These are phyloP conservation scores for Cordylochernes scorpioides DNA, from an alignment of 2,888 invertebrate genomes.

Conservation along the genomic window DNA sequence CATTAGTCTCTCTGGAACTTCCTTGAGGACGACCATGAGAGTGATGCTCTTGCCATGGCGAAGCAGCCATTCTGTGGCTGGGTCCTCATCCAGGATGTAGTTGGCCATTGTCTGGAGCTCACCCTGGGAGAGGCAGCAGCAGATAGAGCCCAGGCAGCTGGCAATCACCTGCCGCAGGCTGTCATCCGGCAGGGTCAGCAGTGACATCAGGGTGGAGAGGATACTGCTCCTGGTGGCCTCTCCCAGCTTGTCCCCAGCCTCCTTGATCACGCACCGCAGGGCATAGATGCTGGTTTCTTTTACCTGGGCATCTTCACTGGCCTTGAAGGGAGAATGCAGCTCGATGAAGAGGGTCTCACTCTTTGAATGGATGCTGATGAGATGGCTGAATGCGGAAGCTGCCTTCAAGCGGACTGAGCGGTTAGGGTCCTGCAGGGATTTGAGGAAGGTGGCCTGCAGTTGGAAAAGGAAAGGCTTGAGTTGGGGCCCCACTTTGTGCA, in stretches of 20 bases:
- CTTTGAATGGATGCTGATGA: constrained; percentile 69
- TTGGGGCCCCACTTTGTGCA: constrained; percentile 71
- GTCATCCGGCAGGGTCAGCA: constrained; percentile 38
- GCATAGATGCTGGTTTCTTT: constrained; percentile 87
- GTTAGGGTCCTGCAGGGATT: constrained; percentile 69
- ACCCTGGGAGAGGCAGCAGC: constrained; percentile 39
- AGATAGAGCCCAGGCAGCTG: constrained; percentile 64
- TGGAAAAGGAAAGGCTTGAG: constrained; percentile 94
- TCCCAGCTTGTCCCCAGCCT: constrained; percentile 13
- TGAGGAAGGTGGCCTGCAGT: constrained; percentile 88
- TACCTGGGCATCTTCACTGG: constrained; percentile 55
- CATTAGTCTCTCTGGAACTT: constrained; percentile 41
- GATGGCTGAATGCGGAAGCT: constrained; percentile 54
- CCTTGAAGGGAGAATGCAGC: constrained; percentile 56
- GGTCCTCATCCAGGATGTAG: constrained; percentile 28
- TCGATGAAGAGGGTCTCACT: constrained; percentile 86
- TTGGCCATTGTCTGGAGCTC: constrained; percentile 23
- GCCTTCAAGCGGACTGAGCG: constrained; percentile 65
- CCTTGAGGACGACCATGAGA: constrained; percentile 59
- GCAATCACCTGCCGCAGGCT: constrained; percentile 50
- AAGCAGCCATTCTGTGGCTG: constrained; percentile 36
- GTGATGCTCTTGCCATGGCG: constrained; percentile 59
- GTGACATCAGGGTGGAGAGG: constrained; percentile 14
- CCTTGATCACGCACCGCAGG: constrained; percentile 42
- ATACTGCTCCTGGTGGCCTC: constrained; percentile 5